Base-by-base conservation (phyloP, 1,140 invertebrate genomes). In the Chymomyza costata region DNA sequence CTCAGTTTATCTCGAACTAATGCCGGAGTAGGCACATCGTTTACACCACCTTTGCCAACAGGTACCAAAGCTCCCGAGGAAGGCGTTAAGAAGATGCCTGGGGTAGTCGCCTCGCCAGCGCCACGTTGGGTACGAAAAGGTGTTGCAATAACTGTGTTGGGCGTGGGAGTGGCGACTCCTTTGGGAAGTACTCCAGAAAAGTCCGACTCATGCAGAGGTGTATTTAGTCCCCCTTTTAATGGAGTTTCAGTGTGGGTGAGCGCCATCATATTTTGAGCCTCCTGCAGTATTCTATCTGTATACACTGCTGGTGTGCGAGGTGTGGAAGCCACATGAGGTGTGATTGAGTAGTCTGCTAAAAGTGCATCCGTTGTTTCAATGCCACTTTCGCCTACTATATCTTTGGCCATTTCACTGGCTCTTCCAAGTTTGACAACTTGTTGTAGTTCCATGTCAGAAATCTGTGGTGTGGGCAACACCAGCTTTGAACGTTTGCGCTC, bases 181-280 rank as follows among this genome's bases (percentile, higher is more conserved):
- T 91, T 90, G 1, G 97, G 96, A 38, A 94, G 88, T 1, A 94
- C 89, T 1, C 94, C 91, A 44, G 89, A 91, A 83, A 98, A 98
- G 85, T 99, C 96, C 0, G 92, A 90, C 71, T 97, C 92, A 53
- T 94, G 91, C 1, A 99, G 85, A 0, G 96, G 94, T 1, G 97
- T 98, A 84, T 99, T 99, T 2, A 96, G 70, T 0, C 97, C 98
- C 34, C 98, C 94, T 86, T 99, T 99, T 0, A 99, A 86, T 7
- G 98, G 98, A 0, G 98, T 99, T 71, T 99, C 97, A 0, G 97
- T 96, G 84, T 99, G 96, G 0, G 95, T 96, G 3, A 99, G 86
- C 2, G 97, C 97, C 94, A 99, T 98, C 48, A 99, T 94, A 86
- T 99, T 99, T 85, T 99, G 97, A 0, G 97, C 97, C 87, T 99